Base-by-base conservation (phyloP, 1,140 invertebrate genomes). In the Hermetia illucens region DNA sequence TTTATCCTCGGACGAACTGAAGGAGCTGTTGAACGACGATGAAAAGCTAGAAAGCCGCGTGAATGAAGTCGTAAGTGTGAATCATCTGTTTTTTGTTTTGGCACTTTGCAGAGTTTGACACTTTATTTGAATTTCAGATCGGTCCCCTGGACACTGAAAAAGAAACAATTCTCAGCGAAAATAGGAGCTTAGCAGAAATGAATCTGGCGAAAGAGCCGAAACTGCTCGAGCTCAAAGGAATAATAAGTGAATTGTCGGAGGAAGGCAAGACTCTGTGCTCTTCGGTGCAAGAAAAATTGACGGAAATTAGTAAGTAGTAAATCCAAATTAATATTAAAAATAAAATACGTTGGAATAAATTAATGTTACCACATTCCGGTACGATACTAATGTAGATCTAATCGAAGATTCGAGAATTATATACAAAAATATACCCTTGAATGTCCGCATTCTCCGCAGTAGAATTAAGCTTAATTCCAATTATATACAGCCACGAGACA, bases 171-270 rank as follows among this genome's bases (percentile, higher is more conserved):
- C 75, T 92, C 50, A 82, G 79, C 2, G 80, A 77, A 44, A 93
- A 91, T 53, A 79, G 83, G 54, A 83, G 76, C 20, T 60, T 88
- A 35, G 87, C 89, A 2, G 88, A 94, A 57, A 81, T 72, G 46
- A 95, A 93, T 59, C 67, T 95, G 16, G 69, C 74, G 12, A 77
- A 77, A 51, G 82, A 92, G 62, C 82, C 86, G 22, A 69, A 77
- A 50, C 62, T 92, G n/a, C 69, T 76, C 29, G 74, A 82, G 46
- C 64, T 75, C 2, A 78, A 84, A 57, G 66, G 75, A 45, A 63
- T 66, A 21, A 53, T 93, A 3, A 70, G 71, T 42, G 69, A 80
- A 34, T 61, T 79, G 4, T 79, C 78, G 33, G 75, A 80, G 51
- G 62, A 71, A 45, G 80, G 79, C 25, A 72, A 75, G 49, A 59